Evolutionary conservation across 2,797 vertebrate genomes (phyloP), one percentile per base, ranked within the genome.

Genomic region (Anguilla marmorata): DNA sequence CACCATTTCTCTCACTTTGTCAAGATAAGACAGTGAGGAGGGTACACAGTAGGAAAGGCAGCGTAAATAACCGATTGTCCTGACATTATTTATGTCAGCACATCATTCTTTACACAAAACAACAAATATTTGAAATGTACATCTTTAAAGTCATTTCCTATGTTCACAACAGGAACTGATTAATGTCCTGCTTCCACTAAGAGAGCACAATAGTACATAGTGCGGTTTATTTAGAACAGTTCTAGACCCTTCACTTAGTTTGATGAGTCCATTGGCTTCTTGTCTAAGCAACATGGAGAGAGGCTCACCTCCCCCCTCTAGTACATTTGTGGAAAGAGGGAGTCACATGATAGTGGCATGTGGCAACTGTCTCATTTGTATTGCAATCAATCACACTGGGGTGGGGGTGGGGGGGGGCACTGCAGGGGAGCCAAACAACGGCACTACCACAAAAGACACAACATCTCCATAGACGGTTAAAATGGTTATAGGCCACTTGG

Each of bases 281-380:
- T 76, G 33, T 37, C 30, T 37, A 33, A 76, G 37, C 33, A 37
- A 37, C 33, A 37, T 14, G 33, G 72, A 74, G 33, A 79, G 74
- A 79, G 74, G 16, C 16, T 45, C 37, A 19, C 79, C 79, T 76
- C 72, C 33, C 72, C 72, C 30, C 72, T 5, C 5, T 6, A 0
- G 69, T 80, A 80, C 16, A 80, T 41, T 45, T 45, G 33, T 80
- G 33, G 33, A 74, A 80, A 80, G 76, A 80, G 37, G 33, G 69
- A 72, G 33, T 45, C 74, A 19, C 9, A 80, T 45, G 14, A 33
- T 80, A 80, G 41, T 80, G 37, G 41, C 33, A 45, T 24, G 76
- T 80, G 33, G 41, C 37, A 45, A 21, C 19, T 24, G 33, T 37
- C 33, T 45, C 37, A 45, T 80, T 80, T 80, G 3, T 45, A 80